These are phyloP conservation scores for Sciaenops ocellatus DNA, from an alignment of 2,797 vertebrate genomes.

Conservation along the genomic window DNA sequence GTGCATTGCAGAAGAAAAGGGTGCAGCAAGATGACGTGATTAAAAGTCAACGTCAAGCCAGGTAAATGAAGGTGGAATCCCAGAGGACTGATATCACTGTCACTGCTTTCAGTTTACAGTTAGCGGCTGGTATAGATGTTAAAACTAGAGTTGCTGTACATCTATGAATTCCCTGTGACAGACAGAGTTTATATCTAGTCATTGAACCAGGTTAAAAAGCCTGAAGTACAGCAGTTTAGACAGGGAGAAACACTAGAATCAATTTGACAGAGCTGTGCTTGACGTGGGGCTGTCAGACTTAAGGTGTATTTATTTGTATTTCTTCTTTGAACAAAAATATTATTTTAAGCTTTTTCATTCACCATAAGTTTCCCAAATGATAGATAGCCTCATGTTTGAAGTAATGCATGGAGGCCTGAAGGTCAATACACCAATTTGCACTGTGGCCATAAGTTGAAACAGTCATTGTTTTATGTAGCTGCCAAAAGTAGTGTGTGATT, in stretches of 20 bases:
- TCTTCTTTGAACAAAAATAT: not conserved
- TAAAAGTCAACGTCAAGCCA: too few species aligned
- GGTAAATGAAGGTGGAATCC: too few species aligned
- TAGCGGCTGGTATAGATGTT: not conserved
- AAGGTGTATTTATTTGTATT: too few species aligned
- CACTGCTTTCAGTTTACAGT: not conserved
- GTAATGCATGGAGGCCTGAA: not conserved
- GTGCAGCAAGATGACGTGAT: too few species aligned
- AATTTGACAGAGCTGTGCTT: not conserved
- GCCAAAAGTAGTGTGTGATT: not conserved
- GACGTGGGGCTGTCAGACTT: not conserved
- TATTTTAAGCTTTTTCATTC: too few species aligned
- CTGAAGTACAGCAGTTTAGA: not conserved
- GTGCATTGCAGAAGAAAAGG: too few species aligned
- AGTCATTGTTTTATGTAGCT: not conserved
- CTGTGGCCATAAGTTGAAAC: not conserved
- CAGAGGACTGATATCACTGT: not conserved
- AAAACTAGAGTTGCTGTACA: too few species aligned
- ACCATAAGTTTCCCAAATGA: too few species aligned
- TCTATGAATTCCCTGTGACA: not conserved
- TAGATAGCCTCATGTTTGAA: not conserved
- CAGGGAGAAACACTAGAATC: not conserved
- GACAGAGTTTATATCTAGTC: not conserved
- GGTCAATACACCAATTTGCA: not conserved
- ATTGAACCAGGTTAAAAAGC: too few species aligned